Conservation (phyloP, 2,113 vertebrate genomes). For the Poicephalus meyeri region DNA sequence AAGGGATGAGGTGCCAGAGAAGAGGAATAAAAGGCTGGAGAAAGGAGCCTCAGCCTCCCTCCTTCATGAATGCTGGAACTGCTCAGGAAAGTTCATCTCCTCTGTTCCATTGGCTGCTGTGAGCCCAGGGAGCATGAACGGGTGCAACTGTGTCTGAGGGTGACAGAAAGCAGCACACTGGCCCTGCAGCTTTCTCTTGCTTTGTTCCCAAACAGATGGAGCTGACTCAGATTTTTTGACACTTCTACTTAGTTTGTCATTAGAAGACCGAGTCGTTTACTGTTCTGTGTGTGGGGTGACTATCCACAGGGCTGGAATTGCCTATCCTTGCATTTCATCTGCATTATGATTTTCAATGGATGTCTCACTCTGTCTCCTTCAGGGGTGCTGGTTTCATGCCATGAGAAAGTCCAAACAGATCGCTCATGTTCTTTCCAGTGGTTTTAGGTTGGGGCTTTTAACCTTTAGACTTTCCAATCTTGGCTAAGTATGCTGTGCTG, state of each 20-base stretch:
- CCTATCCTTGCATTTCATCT: not conserved
- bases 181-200: not conserved
- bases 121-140: not conserved
- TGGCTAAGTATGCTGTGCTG: not conserved
- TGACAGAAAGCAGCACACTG: not conserved
- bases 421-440: not conserved
- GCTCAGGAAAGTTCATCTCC: not conserved
- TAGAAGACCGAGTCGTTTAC: not conserved
- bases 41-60: not conserved
- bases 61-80: not conserved
- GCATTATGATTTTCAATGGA: not conserved
- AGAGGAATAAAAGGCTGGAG: not conserved
- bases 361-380: not conserved
- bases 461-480: not conserved
- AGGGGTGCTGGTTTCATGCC: not conserved
- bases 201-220: not conserved
- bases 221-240: not conserved
- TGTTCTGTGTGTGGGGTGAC: not conserved
- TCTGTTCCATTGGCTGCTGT: not conserved
- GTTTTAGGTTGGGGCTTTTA: slow-evolving; percentile 5
- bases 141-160: not conserved
- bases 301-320: not conserved
- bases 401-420: not conserved
- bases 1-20: not conserved
- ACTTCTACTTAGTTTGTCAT: not conserved